phyloP scores from a whole-genome alignment of 1,140 invertebrate species.

The Eumeta japonica region DNA sequence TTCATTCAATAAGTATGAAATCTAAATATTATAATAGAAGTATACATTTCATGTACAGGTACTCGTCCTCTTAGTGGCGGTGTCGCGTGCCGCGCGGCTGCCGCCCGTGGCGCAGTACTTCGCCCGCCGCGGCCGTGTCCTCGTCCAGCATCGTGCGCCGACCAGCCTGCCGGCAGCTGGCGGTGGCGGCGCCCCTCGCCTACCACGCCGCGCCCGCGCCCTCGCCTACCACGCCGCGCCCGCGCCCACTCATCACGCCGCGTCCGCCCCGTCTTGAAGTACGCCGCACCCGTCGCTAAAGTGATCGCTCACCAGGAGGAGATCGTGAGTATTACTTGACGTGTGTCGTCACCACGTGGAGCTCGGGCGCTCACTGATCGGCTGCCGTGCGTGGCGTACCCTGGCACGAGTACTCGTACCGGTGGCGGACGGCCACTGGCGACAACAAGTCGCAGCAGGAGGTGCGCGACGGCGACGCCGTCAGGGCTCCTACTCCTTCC shows the following conservation, averaged over 20 bases:
- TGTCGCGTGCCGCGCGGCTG: constrained; percentile 28
- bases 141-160: constrained; percentile 38
- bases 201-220: constrained; percentile 17
- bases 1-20: too few species aligned
- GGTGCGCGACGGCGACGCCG: constrained; percentile 54
- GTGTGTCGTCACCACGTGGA: too few species aligned
- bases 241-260: constrained; percentile 13
- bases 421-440: constrained; percentile 50
- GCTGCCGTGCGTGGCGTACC: constrained; percentile 39
- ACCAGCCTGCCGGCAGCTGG: constrained; percentile 21
- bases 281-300: constrained; percentile 22
- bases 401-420: constrained; percentile 56
- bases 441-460: constrained; percentile 56
- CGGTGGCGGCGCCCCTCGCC: constrained; percentile 7
- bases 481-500: constrained; percentile 59
- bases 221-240: constrained; percentile 15
- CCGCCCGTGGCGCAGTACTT: constrained; percentile 25
- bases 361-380: too few species aligned
- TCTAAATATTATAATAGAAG: constrained; percentile 14
- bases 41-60: constrained; percentile 21
- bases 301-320: constrained; percentile 23
- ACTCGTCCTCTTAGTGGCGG: constrained; percentile 22
- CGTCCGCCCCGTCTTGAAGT: constrained; percentile 14
- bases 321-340: constrained; percentile 25
- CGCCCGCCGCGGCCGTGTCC: constrained; percentile 27